Evolutionary conservation across 2,888 invertebrate species (phyloP), one percentile per base, ranked within the genome.

Genomic region (Oxytorus armatus): DNA sequence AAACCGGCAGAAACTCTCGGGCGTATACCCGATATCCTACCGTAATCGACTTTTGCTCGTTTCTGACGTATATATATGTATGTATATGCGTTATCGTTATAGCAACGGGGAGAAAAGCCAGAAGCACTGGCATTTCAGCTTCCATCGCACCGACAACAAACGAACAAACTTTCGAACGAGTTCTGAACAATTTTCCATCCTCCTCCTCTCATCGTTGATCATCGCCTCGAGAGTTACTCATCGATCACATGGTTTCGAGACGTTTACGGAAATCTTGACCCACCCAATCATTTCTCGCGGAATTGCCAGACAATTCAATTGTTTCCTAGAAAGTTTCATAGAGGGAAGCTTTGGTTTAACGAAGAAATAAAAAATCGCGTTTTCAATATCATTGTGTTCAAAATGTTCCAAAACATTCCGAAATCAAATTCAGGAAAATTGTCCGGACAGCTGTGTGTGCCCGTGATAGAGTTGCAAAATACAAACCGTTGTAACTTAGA

Each of bases 11-110:
- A 79, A 79, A 69, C 36, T 69, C 36, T 16, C 2, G 25, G 59
- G 44, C 14, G 10, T 44, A 47, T 29, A 68, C 29, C 21, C 53
- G 74, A 70, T 70, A 70, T 59, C 75, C 70, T 53, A 16, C 57
- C 69, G 42, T 70, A 70, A 79, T 75, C 79, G 75, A 65, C 49
- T 75, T 70, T 59, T 70, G 47, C 65, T 51, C 61, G 51, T 39
- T 25, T 61, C 42, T 36, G 16, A 8, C 33, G 11, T 55, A 33
- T 42, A 36, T n/a, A n/a, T 3, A 8, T 14, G 29, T 29, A 18
- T 11, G 10, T 25, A 18, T 5, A 51, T 14, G 47, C 5, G 42
- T 29, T 49, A 63, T 63, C 66, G 65, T 47, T 57, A 57, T 51
- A 3, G 29, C 51, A 51, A 21, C 7, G 51, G 23, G 25, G n/a